A percentile compares a stretch with the other conserved stretches of the same genome.
phyloP scores from a whole-genome alignment of 1,140 invertebrate species.

The Bombus vancouverensis region DNA sequence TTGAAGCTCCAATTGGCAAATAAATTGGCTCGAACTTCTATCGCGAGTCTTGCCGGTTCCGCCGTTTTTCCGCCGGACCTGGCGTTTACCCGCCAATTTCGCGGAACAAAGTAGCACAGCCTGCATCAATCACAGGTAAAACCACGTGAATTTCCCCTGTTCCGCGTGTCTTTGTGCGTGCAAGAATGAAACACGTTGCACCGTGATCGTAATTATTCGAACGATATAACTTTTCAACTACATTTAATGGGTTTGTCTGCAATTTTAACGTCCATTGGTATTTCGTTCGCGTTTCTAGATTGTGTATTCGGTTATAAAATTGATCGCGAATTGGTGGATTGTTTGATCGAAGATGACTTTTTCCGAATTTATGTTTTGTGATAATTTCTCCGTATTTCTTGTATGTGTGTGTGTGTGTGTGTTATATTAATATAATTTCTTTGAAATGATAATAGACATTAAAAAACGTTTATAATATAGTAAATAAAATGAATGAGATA shows the following conservation, averaged over 20 bases:
- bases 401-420: too few relatives aligned
- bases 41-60: constrained; percentile 12
- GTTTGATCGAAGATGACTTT: not conserved
- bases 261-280: not conserved
- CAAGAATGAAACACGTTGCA: not conserved
- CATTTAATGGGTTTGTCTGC: constrained; percentile 5
- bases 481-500: too few relatives aligned
- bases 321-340: not conserved
- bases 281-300: too few relatives aligned
- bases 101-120: constrained; percentile 17
- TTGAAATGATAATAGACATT: too few relatives aligned
- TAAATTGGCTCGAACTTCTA: constrained; percentile 61
- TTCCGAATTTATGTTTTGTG: not conserved
- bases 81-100: constrained; percentile 39
- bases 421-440: not conserved
- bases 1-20: constrained; percentile 64
- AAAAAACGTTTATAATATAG: too few relatives aligned
- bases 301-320: not conserved
- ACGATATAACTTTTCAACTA: constrained; percentile 8
- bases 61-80: not conserved
- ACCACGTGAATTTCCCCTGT: not conserved
- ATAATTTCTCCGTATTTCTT: not conserved
- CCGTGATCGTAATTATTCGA: not conserved
- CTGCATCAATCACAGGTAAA: constrained; percentile 18
- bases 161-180: not conserved